Evolutionary conservation across 2,113 vertebrate genomes (phyloP).

Genomic region (Datnioides undecimradiatus): DNA sequence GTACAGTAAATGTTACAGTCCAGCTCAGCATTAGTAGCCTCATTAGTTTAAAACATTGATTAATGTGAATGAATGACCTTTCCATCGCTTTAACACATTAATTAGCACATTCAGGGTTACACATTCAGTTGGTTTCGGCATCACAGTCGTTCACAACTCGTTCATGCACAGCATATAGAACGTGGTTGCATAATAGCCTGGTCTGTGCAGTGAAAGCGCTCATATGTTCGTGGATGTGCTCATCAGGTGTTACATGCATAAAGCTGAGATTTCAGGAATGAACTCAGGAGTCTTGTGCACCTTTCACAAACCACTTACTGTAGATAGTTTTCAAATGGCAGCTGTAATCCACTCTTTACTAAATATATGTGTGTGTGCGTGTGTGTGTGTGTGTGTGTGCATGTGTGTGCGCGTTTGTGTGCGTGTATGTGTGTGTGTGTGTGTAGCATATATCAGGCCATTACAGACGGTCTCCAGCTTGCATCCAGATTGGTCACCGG

Average conservation of each 20-base stretch:
- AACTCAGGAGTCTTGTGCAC: background rate
- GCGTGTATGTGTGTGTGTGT: conserved; percentile 33
- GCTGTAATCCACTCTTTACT: background rate
- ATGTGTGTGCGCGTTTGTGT: conserved; percentile 38
- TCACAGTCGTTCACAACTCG: conserved; percentile 22
- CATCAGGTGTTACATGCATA: background rate
- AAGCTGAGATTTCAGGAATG: background rate
- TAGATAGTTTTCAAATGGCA: background rate
- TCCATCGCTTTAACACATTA: conserved; percentile 26
- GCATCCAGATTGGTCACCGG: conserved; percentile 79
- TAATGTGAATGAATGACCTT: conserved; percentile 24
- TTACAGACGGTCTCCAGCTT: conserved; percentile 78
- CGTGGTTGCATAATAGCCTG: background rate
- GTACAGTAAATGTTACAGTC: conserved; percentile 1
- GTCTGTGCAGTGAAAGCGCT: background rate
- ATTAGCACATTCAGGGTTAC: conserved; percentile 30
- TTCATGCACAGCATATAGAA: conserved; percentile 16
- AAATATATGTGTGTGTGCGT: background rate
- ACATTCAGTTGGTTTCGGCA: conserved; percentile 14
- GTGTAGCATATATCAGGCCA: conserved; percentile 52
- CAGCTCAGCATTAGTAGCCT: conserved; percentile 20
- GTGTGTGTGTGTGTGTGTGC: conserved; percentile 12
- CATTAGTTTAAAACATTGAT: conserved; percentile 24
- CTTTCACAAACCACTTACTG: background rate
- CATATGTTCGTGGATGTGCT: background rate